Conservation (phyloP, 30 jellyfish, hydroid and myxozoan species). For the Aurelia sp. region DNA sequence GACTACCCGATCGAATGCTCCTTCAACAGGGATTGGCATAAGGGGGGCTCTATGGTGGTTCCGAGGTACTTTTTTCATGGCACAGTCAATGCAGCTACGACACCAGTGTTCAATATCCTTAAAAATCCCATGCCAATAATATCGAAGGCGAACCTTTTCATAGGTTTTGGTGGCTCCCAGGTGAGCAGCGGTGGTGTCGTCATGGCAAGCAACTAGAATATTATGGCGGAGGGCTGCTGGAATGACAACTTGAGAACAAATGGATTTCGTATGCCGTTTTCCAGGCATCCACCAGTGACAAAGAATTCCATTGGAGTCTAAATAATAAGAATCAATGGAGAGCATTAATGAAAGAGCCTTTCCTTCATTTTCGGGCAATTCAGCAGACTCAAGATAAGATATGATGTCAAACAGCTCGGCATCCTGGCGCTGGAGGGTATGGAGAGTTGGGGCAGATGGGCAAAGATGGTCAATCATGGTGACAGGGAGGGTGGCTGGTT, state of each 20-base stretch:
- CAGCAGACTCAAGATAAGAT: too few species aligned
- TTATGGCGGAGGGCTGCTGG: constrained; percentile 46
- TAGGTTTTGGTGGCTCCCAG: constrained; percentile 41
- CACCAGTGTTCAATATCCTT: constrained; percentile 70
- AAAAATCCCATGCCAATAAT: constrained; percentile 59
- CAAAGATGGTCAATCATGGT: too few species aligned
- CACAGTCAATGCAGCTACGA: constrained; percentile 26
- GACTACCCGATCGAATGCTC: constrained; percentile 15
- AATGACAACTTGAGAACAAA: constrained; percentile 70
- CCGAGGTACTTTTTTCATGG: background rate
- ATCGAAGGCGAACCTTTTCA: constrained; percentile 49
- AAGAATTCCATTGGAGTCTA: too few species aligned
- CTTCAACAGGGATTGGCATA: constrained; percentile 26
- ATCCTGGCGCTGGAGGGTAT: too few species aligned
- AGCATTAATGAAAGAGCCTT: too few species aligned
- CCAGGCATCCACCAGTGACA: constrained; percentile 58
- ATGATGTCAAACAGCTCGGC: too few species aligned
- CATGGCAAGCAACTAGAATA: constrained; percentile 45
- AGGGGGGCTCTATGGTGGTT: constrained; percentile 5
- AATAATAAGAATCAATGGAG: too few species aligned
- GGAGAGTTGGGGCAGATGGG: too few species aligned
- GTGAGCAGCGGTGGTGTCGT: constrained; percentile 63
- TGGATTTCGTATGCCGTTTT: constrained; percentile 9
- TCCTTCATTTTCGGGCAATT: too few species aligned
- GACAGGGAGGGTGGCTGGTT: too few species aligned